Evolutionary conservation across 2,888 invertebrate genomes (phyloP).

Genomic region (Tineola bisselliella): DNA sequence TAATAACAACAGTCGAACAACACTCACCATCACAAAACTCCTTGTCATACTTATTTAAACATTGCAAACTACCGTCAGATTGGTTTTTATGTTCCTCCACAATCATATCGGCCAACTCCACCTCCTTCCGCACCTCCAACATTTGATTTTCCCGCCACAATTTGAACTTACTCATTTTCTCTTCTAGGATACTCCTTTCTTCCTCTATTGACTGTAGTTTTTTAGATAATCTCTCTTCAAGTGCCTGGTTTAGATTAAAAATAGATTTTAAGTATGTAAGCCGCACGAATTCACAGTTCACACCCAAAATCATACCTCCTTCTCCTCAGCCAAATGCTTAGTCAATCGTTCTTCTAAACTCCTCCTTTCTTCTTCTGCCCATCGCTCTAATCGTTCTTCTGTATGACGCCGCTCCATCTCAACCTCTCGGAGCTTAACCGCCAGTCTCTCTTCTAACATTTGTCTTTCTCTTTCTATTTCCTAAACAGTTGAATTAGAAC

Average conservation of each 20-base stretch:
- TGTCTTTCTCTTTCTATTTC: constrained; percentile 31
- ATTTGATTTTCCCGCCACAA: constrained; percentile 26
- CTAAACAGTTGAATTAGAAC: too few relatives aligned
- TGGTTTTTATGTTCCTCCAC: constrained; percentile 32
- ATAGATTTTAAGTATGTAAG: too few relatives aligned
- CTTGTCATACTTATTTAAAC: constrained; percentile 36
- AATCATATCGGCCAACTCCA: constrained; percentile 32
- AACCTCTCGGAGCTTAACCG: constrained; percentile 28
- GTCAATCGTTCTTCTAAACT: constrained; percentile 42
- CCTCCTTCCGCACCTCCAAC: constrained; percentile 28
- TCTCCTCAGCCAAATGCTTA: constrained; percentile 26
- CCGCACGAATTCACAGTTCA: too few relatives aligned
- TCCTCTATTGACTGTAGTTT: constrained; percentile 31
- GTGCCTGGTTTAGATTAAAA: background rate
- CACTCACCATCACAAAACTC: constrained; percentile 46
- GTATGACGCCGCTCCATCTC: constrained; percentile 29
- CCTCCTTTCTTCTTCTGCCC: constrained; percentile 22
- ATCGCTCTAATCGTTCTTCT: background rate
- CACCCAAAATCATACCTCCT: constrained; percentile 17
- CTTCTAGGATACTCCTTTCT: constrained; percentile 26
- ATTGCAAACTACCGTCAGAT: constrained; percentile 25
- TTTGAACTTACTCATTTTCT: constrained; percentile 26
- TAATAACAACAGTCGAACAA: too few relatives aligned
- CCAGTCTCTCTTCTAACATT: constrained; percentile 25
- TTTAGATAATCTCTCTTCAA: constrained; percentile 19